Conservation (phyloP, 1,140 invertebrate genomes). For the Vollenhovia emeryi region DNA sequence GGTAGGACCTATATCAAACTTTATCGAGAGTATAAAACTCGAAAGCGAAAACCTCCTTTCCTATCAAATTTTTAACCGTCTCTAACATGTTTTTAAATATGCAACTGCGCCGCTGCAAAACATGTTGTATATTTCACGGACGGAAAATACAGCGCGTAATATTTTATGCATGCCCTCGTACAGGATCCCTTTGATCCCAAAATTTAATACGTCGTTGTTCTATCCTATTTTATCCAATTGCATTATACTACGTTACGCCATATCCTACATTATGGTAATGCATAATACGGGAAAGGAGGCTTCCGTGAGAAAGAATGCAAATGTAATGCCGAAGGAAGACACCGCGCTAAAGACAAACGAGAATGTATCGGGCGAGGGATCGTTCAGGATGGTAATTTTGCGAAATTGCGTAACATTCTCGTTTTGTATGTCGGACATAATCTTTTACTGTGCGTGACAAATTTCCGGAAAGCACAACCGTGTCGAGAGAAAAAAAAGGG, state of each 20-base stretch:
- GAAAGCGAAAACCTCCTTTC: neutral
- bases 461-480: neutral
- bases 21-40: neutral
- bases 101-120: neutral
- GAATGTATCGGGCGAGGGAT: neutral
- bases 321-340: conserved; percentile 9
- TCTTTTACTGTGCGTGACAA: conserved; percentile 32
- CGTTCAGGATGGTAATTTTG: conserved; percentile 10
- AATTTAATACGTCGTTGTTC: conserved; percentile 37
- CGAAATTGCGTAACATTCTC: conserved; percentile 19
- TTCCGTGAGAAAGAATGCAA: neutral
- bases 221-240: neutral
- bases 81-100: conserved; percentile 35
- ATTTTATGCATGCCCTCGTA: neutral
- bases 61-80: conserved; percentile 18
- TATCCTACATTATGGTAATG: neutral
- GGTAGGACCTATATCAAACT: neutral
- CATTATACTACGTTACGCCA: conserved; percentile 4
- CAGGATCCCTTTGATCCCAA: conserved; percentile 29
- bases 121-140: neutral
- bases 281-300: neutral
- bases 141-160: conserved; percentile 6
- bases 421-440: conserved; percentile 3
- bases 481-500: conserved; percentile 33
- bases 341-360: neutral